phyloP scores from a whole-genome alignment of 2,888 invertebrate genomes.

The Caenorhabditis virilis region DNA sequence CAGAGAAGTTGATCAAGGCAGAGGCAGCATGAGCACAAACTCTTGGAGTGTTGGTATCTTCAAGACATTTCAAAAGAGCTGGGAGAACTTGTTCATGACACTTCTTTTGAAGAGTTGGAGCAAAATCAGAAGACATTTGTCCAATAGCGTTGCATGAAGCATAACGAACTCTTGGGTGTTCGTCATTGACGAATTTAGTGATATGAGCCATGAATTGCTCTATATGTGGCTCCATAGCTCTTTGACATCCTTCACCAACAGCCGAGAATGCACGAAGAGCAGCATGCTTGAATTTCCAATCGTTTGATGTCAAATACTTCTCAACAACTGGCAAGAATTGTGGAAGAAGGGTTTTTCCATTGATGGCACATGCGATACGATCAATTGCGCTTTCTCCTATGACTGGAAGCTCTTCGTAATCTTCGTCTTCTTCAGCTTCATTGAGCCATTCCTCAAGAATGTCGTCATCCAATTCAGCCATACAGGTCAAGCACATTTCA shows the following conservation, averaged over 20 bases:
- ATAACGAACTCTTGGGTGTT: constrained; percentile 90
- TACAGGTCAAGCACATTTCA: constrained; percentile 86
- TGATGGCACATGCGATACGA: constrained; percentile 93
- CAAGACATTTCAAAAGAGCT: constrained; percentile 84
- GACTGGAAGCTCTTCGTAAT: constrained; percentile 86
- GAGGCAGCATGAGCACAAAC: constrained; percentile 90
- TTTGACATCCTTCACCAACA: constrained; percentile 96
- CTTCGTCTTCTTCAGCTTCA: constrained; percentile 82
- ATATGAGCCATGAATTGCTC: constrained; percentile 89
- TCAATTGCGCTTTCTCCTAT: constrained; percentile 95
- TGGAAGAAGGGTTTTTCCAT: constrained; percentile 88
- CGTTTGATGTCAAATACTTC: constrained; percentile 57
- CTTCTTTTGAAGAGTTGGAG: constrained; percentile 93
- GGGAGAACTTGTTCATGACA: constrained; percentile 85
- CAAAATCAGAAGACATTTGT: constrained; percentile 98
- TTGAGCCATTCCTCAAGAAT: constrained; percentile 84
- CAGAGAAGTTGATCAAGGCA: constrained; percentile 97
- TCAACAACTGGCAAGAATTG: constrained; percentile 70
- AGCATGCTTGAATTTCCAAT: constrained; percentile 79
- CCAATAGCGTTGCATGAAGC: constrained; percentile 98
- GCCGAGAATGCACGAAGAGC: constrained; percentile 98
- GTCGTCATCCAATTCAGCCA: constrained; percentile 92
- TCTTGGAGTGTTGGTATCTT: constrained; percentile 87
- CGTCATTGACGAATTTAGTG: constrained; percentile 82
- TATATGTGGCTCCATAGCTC: constrained; percentile 95